A percentile compares a stretch with the other conserved stretches of the same genome.
Evolutionary conservation across 2,797 vertebrate species (phyloP).

Genomic region (Menidia menidia): DNA sequence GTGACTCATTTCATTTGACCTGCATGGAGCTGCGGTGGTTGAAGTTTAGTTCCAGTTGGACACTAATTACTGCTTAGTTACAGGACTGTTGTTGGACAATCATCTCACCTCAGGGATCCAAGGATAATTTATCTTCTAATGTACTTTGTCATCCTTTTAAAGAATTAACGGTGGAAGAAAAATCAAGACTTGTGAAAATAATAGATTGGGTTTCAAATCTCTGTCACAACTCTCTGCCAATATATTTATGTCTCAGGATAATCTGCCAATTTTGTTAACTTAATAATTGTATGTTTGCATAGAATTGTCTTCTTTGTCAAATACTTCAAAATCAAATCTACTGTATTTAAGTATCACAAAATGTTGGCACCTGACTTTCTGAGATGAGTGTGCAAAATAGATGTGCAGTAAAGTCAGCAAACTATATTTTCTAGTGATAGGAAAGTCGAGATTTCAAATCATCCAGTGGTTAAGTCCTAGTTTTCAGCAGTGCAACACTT

Average conservation of each 20-base stretch:
- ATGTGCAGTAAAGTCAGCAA: background rate
- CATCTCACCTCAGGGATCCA: background rate
- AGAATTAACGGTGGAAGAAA: no score
- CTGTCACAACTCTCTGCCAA: no score
- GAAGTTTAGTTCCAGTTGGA: background rate
- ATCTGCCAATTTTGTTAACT: background rate
- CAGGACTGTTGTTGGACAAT: background rate
- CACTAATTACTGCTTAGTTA: background rate
- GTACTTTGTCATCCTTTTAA: background rate
- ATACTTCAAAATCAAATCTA: no score
- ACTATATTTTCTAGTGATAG: background rate
- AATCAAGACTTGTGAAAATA: no score
- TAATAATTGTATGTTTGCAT: no score
- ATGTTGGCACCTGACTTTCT: background rate
- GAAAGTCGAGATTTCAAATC: background rate
- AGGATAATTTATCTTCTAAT: background rate
- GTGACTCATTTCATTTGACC: background rate
- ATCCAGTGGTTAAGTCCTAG: background rate
- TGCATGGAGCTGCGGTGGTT: background rate
- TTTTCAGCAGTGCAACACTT: background rate
- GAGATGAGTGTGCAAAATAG: background rate
- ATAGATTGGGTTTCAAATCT: no score
- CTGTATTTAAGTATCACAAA: background rate
- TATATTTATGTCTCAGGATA: background rate
- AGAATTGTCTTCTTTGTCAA: no score